These are phyloP conservation scores for Trissonchulus latispiculum DNA, from an alignment of 2,888 invertebrate genomes.

Conservation along the genomic window DNA sequence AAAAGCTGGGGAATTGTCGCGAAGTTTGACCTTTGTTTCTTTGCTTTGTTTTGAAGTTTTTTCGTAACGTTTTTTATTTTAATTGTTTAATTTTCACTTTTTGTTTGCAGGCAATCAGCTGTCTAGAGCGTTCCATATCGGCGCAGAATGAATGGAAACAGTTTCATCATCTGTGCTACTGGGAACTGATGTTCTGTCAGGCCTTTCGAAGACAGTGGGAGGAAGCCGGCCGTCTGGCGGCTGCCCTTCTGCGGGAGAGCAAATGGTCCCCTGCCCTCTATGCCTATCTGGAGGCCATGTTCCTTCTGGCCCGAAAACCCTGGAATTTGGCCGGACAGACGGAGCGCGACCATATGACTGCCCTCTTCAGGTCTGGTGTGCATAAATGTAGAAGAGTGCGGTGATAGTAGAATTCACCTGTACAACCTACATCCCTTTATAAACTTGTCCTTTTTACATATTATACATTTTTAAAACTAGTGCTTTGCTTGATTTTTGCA, in stretches of 20 bases:
- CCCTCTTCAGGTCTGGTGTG: neutral
- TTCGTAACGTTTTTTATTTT: too few relatives aligned
- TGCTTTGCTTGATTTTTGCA: too few relatives aligned
- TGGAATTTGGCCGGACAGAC: too few relatives aligned
- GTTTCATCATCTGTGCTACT: conserved; percentile 82
- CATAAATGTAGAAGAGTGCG: too few relatives aligned
- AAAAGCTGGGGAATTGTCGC: too few relatives aligned
- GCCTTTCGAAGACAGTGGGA: conserved; percentile 35
- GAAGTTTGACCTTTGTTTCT: too few relatives aligned
- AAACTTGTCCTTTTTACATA: too few relatives aligned
- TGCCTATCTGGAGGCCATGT: conserved; percentile 73
- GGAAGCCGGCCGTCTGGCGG: conserved; percentile 62
- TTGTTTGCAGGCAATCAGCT: conserved; percentile 54
- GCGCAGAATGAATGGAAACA: conserved; percentile 76
- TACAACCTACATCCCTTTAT: too few relatives aligned
- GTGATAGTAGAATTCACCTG: too few relatives aligned
- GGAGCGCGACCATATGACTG: neutral
- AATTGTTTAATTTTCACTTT: too few relatives aligned
- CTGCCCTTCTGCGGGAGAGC: conserved; percentile 62
- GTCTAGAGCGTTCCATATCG: conserved; percentile 68
- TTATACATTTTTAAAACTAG: too few relatives aligned
- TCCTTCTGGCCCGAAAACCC: conserved; percentile 51
- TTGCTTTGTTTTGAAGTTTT: too few relatives aligned
- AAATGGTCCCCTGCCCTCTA: conserved; percentile 87
- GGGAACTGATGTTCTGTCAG: conserved; percentile 64